Conservation (phyloP, 2,113 vertebrate genomes). For the Chaenogobius annularis region DNA sequence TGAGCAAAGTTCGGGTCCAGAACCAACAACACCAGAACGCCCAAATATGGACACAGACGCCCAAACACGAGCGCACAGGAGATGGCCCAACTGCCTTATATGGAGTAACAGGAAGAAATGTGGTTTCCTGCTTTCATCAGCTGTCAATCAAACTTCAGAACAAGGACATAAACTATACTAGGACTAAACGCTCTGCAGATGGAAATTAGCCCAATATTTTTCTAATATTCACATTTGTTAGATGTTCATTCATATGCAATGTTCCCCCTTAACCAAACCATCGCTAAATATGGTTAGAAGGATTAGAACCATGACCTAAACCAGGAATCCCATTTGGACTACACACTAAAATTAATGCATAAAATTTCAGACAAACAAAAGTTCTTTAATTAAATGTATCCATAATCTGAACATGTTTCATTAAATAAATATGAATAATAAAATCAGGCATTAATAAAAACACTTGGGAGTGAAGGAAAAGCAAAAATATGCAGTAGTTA, state of each 20-base stretch:
- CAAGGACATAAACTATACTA: too few species aligned
- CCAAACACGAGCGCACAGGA: neutral
- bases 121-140: neutral
- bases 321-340: neutral
- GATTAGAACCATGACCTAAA: neutral
- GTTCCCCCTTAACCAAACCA: too few species aligned
- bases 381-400: neutral
- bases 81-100: neutral
- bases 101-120: neutral
- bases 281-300: neutral
- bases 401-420: neutral
- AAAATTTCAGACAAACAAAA: neutral
- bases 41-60: neutral
- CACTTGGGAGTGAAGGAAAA: too few species aligned
- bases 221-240: too few species aligned
- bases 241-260: too few species aligned
- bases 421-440: neutral
- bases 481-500: too few species aligned
- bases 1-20: conserved; percentile 42
- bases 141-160: neutral
- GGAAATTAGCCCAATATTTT: too few species aligned
- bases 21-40: neutral
- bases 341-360: too few species aligned
- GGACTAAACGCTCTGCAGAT: too few species aligned
- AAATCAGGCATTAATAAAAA: too few species aligned